Evolutionary conservation across 2,888 invertebrate genomes (phyloP), one percentile per base, ranked within the genome.

Genomic region (Operophtera brumata): DNA sequence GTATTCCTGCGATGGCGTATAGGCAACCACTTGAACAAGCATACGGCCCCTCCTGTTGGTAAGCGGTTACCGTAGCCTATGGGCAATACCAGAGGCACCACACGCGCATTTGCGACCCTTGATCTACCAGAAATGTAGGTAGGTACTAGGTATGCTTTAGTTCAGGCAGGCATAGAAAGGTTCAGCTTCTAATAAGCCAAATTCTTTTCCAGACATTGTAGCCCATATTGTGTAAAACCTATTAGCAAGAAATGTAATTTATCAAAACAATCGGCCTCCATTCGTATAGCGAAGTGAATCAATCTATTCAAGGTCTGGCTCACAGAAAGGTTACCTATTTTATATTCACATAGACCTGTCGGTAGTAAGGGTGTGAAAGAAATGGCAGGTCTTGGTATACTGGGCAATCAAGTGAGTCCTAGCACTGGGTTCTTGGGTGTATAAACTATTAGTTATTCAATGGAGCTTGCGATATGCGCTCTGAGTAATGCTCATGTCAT

Each of bases 271-370:
- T 65, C 73, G 78, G 78, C 82, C 84, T 82, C 78, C 70, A 59
- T 28, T 43, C 45, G 69, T 75, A 70, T 56, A 69, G 67, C 75
- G 80, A 80, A 80, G 82, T 84, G 80, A 86, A 83, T 86, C 86
- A 86, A 84, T 84, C 80, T 75, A 74, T 69, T 72, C 83, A 86
- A 84, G 84, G 85, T 74, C 76, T 72, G 61, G 58, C 70, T 70
- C 66, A 64, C 71, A 75, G 32, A n/a, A 82, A 84, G 80, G 78
- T 70, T 73, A 67, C 64, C 78, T 76, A 78, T 74, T 73, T 75
- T 73, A 66, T 71, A 63, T 61, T 51, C 43, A 54, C 52, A 7
- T 8, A 56, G 67, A 70, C 40, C 68, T 56, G 34, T 53, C 20
- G 5, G 56, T 53, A 50, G 34, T 42, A 57, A 20, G 35, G 28